Conservation (phyloP, 2,797 vertebrate genomes). For the Lophius americanus region DNA sequence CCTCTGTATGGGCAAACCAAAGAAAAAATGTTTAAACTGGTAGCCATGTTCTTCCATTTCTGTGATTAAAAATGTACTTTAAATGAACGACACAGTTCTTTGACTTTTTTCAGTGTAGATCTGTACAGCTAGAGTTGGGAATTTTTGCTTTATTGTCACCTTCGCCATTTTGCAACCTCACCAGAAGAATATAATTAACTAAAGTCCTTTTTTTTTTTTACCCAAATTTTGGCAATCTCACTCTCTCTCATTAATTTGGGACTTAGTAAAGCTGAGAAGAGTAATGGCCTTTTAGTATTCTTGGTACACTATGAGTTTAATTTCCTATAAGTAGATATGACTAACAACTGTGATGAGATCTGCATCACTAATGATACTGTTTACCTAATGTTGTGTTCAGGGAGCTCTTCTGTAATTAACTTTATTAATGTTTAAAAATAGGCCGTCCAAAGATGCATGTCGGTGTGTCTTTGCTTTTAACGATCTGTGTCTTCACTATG, state of each 20-base stretch:
- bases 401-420: slow-evolving; percentile 36
- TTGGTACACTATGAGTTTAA: slow-evolving; percentile 64
- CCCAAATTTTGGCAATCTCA: slow-evolving; percentile 47
- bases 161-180: slow-evolving; percentile 51
- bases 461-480: slow-evolving; percentile 6
- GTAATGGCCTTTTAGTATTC: slow-evolving; percentile 80
- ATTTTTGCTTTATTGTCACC: slow-evolving; percentile 31
- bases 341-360: slow-evolving; percentile 65
- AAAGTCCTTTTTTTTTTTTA: slow-evolving; percentile 29
- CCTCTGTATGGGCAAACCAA: no score
- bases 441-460: slow-evolving; percentile 29
- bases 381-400: slow-evolving; percentile 54
- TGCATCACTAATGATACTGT: slow-evolving; percentile 68
- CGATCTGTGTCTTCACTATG: not conserved
- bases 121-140: slow-evolving; percentile 12
- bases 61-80: no score
- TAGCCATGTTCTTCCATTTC: no score
- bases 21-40: no score
- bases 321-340: slow-evolving; percentile 70
- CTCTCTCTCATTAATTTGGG: slow-evolving; percentile 78
- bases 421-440: slow-evolving; percentile 64
- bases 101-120: no score
- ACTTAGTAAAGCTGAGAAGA: slow-evolving; percentile 78
- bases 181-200: slow-evolving; percentile 41
- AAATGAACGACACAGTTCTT: no score